Base-by-base conservation (phyloP, 1,140 invertebrate species). In the Pemphigus obesinymphae region DNA sequence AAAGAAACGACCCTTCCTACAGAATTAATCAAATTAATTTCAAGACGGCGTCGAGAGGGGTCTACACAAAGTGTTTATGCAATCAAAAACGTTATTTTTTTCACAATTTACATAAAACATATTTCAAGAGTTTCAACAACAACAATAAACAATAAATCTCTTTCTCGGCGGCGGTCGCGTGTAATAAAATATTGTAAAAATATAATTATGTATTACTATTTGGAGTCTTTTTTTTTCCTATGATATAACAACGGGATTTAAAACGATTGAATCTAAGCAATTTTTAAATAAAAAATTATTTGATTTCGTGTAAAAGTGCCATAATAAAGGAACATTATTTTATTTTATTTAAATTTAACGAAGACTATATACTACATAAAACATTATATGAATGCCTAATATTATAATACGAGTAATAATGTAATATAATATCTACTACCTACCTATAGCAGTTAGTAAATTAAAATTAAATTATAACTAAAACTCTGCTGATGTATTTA, bases 61-160 rank as follows among this genome's bases (percentile, higher is more conserved):
- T n/a, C n/a, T n/a, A n/a, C 66, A 70, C n/a, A 70, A 43, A 70
- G 37, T 70, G 66, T 70, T 70, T 70, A 70, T 70, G n/a, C 66
- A 70, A 70, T 70, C 37, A n/a, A 70, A 70, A 70, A 43, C 66
- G 66, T 70, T 70, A 68, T 70, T 70, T 70, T 61, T 70, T n/a
- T n/a, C 37, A 66, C 37, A 26, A 43, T 70, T 70, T 70, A 23
- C 37, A 70, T 70, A 70, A 70, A 70, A 70, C 66, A 70, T 70
- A 70, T 70, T 70, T 70, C 37, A 70, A 40, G 37, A 70, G 13
- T 70, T 70, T 43, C 66, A 23, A 70, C 63, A 23, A 55, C 50
- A 70, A 43, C 66, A 26, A 43, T 68, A 68, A 68, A 68, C 63
- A 68, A 68, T 70, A 43, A 70, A 43, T 70, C 66, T 70, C 1